A percentile compares a stretch with the other conserved stretches of the same genome.
Evolutionary conservation across 2,113 vertebrate species (phyloP).

Genomic region (Charadrius vociferus): DNA sequence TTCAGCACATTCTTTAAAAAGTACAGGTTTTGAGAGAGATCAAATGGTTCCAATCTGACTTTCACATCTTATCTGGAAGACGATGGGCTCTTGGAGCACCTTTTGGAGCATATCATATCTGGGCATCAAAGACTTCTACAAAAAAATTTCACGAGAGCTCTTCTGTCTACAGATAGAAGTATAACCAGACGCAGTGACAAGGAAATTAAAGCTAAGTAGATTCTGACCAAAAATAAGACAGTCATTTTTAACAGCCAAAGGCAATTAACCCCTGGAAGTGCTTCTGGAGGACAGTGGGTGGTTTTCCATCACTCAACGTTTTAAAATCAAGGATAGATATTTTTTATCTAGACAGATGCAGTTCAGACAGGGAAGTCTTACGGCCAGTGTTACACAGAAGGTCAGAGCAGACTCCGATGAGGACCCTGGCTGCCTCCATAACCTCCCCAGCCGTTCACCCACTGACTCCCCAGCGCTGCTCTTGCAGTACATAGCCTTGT

Average conservation of each 20-base stretch:
- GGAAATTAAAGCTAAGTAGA: background rate
- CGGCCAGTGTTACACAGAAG: background rate
- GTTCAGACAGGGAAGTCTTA: background rate
- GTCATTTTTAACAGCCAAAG: background rate
- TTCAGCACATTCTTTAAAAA: background rate
- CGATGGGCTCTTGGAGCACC: background rate
- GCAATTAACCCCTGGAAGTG: background rate
- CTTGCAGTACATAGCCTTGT: background rate
- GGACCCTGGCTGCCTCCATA: background rate
- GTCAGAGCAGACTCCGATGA: conserved; percentile 3
- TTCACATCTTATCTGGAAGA: background rate
- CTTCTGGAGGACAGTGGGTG: conserved; percentile 10
- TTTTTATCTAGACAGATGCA: background rate
- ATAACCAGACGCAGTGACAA: background rate
- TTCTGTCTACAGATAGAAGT: background rate
- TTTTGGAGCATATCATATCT: background rate
- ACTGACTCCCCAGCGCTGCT: background rate
- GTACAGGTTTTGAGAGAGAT: background rate
- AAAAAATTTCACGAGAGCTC: background rate
- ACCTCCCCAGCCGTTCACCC: background rate
- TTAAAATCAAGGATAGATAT: background rate
- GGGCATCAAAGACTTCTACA: background rate
- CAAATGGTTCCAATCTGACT: background rate
- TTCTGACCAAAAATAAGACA: background rate
- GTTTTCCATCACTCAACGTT: background rate